Conservation (phyloP, 2,797 vertebrate species). For the Acipenser oxyrinchus region DNA sequence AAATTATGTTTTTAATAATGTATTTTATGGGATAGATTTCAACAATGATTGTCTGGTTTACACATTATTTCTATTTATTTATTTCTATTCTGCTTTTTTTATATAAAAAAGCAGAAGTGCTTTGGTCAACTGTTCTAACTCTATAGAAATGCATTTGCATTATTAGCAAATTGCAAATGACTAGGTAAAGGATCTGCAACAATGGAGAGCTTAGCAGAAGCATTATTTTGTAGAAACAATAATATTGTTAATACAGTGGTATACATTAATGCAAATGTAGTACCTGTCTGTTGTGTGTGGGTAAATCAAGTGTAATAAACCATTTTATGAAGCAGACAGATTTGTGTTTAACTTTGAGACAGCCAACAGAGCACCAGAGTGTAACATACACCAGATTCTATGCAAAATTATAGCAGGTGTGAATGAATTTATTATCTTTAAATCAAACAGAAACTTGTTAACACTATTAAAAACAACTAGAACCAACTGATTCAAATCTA, state of each 20-base stretch:
- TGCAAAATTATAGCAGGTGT: too few relatives aligned
- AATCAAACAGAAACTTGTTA: too few relatives aligned
- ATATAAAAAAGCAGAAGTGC: neutral
- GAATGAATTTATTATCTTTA: too few relatives aligned
- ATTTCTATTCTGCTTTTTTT: neutral
- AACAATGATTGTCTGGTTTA: too few relatives aligned
- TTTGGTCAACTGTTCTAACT: neutral
- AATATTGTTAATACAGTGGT: slow-evolving; percentile 13
- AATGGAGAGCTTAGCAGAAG: slow-evolving; percentile 5
- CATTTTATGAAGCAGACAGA: neutral
- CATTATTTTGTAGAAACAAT: slow-evolving; percentile 9
- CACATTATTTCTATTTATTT: neutral
- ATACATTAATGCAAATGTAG: slow-evolving; percentile 12
- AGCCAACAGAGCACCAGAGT: neutral
- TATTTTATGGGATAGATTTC: too few relatives aligned
- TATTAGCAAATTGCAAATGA: neutral
- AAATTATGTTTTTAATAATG: neutral
- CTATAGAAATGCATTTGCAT: neutral
- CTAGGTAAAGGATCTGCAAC: slow-evolving; percentile 1
- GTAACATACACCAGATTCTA: too few relatives aligned
- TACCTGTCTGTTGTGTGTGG: neutral
- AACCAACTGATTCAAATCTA: too few relatives aligned
- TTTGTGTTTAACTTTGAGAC: neutral
- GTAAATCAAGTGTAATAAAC: slow-evolving; percentile 4
- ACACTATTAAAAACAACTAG: too few relatives aligned